Evolutionary conservation across 92 coral and sea anemone species (phyloP).

Genomic region (Chrysogorgia sp.): DNA sequence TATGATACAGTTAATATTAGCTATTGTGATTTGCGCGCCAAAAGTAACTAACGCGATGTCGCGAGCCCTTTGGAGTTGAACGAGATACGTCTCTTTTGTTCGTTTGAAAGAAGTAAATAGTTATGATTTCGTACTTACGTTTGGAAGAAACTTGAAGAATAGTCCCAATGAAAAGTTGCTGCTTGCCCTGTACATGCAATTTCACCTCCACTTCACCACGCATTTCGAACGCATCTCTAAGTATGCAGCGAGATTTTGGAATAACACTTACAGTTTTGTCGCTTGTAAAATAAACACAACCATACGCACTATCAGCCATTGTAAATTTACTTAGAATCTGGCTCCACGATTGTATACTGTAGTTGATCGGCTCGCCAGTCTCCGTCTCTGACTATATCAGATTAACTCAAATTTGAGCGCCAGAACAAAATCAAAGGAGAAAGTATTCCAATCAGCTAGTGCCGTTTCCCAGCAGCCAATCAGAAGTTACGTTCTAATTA

Average conservation of each 20-base stretch:
- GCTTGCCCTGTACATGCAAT: slow-evolving; percentile 41
- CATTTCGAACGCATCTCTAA: slow-evolving; percentile 57
- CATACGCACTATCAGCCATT: slow-evolving; percentile 4
- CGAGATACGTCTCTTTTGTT: no score
- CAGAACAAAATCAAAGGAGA: no score
- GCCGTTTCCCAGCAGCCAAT: no score
- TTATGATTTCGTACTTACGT: neutral
- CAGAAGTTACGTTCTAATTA: no score
- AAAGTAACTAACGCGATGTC: neutral
- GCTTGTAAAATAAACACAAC: slow-evolving; percentile 56
- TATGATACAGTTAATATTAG: no score
- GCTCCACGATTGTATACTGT: neutral
- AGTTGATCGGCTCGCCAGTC: neutral
- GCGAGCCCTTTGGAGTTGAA: neutral
- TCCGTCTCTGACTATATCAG: no score
- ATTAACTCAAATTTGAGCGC: no score
- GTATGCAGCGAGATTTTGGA: slow-evolving; percentile 52
- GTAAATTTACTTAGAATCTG: no score
- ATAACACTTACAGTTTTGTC: slow-evolving; percentile 55
- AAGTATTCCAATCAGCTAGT: no score
- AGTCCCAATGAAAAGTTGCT: slow-evolving; percentile 56
- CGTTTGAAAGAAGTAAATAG: no score
- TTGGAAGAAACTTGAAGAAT: slow-evolving; percentile 24
- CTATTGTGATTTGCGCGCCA: no score
- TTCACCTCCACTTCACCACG: slow-evolving; percentile 55